These are phyloP conservation scores for Lonchura striata DNA, from an alignment of 2,113 vertebrate species.

Conservation along the genomic window DNA sequence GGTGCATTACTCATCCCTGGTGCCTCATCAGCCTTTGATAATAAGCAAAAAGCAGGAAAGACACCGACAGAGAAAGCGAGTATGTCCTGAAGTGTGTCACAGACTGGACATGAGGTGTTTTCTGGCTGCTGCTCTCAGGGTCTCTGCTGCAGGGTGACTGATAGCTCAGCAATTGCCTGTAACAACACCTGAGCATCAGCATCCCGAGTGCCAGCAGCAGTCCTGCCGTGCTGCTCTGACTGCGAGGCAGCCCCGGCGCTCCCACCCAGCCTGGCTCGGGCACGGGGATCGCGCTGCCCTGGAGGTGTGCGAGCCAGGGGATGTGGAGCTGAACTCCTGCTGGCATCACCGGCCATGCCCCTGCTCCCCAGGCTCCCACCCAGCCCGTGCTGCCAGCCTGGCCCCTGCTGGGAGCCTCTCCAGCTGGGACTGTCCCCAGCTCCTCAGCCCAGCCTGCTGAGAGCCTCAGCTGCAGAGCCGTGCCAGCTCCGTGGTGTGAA, in stretches of 20 bases:
- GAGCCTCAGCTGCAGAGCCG: too few species aligned
- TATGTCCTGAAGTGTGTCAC: background rate
- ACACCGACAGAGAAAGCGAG: background rate
- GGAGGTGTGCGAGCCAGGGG: background rate
- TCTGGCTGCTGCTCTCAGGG: background rate
- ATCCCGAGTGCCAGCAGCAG: background rate
- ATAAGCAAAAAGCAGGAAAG: slow-evolving; percentile 17
- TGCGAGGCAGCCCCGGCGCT: background rate
- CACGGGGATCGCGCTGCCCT: rapidly evolving
- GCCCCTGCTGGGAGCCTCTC: rapidly evolving
- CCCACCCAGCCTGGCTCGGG: background rate
- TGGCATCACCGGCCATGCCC: background rate
- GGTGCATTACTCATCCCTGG: slow-evolving; percentile 32
- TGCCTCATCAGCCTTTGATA: slow-evolving; percentile 31
- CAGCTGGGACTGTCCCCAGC: rapidly evolving
- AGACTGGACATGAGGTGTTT: background rate
- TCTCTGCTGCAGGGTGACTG: background rate
- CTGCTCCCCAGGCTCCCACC: background rate
- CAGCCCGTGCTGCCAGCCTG: background rate
- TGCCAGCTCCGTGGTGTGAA: too few species aligned
- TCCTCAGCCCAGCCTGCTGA: rapidly evolving
- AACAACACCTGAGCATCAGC: background rate
- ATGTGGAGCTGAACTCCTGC: background rate
- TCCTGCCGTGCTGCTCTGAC: too few species aligned
- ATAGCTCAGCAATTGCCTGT: background rate